Base-by-base conservation (phyloP, 2,113 vertebrate species). In the western clawed frog (Xenopus tropicalis) region DNA sequence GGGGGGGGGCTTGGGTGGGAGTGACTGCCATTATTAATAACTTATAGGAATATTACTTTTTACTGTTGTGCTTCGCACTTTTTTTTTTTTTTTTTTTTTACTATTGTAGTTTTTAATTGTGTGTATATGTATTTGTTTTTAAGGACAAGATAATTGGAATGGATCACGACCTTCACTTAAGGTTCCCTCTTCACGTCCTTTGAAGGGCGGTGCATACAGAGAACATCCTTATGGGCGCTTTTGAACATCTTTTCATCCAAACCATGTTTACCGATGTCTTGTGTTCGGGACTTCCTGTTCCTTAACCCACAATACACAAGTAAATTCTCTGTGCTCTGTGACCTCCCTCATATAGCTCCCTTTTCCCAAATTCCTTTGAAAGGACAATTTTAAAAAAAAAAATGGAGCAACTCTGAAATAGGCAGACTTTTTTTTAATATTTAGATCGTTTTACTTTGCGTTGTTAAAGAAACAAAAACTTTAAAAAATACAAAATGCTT, bases 61-160 rank as follows among this genome's bases (percentile, higher is more conserved):
- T n/a, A n/a, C n/a, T n/a, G n/a, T 16, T 48, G 3, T 48, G 3
- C 14, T 48, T 13, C 11, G 3, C 11, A 17, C 14, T 48, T 48
- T 48, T 48, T 1, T 16, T 3, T 48, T 13, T 48, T 48, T 48
- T 5, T 48, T 1, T 8, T 48, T 17, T 48, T 48, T 17, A 13
- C 14, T 48, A 16, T 48, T 48, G 46, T 48, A 37, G 29, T 37
- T 37, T 17, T 48, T 48, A 17, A 14, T 44, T 44, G 43, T 48
- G 12, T 48, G 16, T 48, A 10, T 17, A 48, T 48, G 3, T 4
- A 11, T 48, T 3, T 48, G 5, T 48, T 48, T 24, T 21, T 21
- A 78, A 98, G 96, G 92, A 79, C 96, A 98, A 83, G 95, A 97
- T 21, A 95, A 97, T 71, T 98, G 96, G 94, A 95, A 96, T 17